phyloP scores from a whole-genome alignment of 2,888 invertebrate genomes.

The Plutella xylostella region DNA sequence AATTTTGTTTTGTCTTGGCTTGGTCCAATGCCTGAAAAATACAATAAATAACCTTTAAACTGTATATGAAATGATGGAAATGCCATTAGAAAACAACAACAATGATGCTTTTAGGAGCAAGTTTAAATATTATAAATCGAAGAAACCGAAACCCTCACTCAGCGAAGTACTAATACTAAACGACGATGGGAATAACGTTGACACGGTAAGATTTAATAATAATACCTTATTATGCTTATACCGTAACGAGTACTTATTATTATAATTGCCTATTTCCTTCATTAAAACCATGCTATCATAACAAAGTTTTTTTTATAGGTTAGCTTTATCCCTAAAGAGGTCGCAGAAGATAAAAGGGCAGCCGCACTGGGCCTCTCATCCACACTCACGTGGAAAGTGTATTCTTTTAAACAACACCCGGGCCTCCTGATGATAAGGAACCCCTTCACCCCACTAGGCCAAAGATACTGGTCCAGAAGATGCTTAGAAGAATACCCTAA shows the following conservation, averaged over 20 bases:
- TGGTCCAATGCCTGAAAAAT: too few relatives aligned
- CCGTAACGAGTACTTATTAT: slow-evolving; percentile 28
- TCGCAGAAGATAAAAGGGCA: slow-evolving; percentile 53
- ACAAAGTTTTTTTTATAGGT: neutral
- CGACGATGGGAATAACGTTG: neutral
- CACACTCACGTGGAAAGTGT: slow-evolving; percentile 81
- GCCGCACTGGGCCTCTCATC: slow-evolving; percentile 39
- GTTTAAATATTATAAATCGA: slow-evolving; percentile 86
- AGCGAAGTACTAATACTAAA: slow-evolving; percentile 72
- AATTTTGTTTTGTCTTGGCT: too few relatives aligned
- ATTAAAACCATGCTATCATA: too few relatives aligned
- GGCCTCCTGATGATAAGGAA: slow-evolving; percentile 86
- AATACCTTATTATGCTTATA: slow-evolving; percentile 54
- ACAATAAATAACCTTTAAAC: too few relatives aligned
- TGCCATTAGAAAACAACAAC: too few relatives aligned
- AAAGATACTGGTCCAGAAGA: slow-evolving; percentile 85
- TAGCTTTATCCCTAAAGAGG: slow-evolving; percentile 28
- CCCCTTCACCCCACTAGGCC: slow-evolving; percentile 83
- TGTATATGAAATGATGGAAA: too few relatives aligned
- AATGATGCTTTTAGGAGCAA: slow-evolving; percentile 72
- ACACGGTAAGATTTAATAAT: neutral
- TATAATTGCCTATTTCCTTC: neutral
- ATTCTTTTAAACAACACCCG: slow-evolving; percentile 69
- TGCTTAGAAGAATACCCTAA: slow-evolving; percentile 82
- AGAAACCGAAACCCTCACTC: slow-evolving; percentile 73